A percentile compares a stretch with the other conserved stretches of the same genome.
phyloP scores from a whole-genome alignment of 2,113 vertebrate genomes.

The Myotis yumanensis region DNA sequence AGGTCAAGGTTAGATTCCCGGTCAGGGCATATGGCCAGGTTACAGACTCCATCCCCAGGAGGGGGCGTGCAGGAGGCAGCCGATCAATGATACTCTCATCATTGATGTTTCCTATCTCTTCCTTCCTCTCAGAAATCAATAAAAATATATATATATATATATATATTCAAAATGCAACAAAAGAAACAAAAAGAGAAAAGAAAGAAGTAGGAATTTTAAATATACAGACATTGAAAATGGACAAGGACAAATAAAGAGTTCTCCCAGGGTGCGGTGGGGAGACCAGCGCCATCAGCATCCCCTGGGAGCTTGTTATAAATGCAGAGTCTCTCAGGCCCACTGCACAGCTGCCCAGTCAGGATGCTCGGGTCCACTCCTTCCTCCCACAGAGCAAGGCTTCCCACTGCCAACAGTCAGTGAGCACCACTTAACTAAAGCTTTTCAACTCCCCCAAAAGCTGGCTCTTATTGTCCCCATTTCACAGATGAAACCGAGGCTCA shows the following conservation, averaged over 20 bases:
- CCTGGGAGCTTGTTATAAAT: neutral
- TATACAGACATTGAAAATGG: neutral
- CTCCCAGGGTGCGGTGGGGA: fast-evolving
- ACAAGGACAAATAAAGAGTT: neutral
- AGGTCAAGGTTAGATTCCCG: neutral
- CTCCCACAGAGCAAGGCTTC: neutral
- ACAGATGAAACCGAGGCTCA: neutral
- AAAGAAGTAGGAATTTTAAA: neutral
- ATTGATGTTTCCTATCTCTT: too few species aligned
- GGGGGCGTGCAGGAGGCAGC: neutral
- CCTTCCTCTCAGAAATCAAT: too few species aligned
- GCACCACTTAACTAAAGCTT: neutral
- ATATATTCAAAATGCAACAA: neutral
- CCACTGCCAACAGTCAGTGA: neutral
- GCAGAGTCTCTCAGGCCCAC: neutral
- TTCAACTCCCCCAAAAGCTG: neutral
- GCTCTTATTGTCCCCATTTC: neutral
- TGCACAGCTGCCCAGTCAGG: neutral
- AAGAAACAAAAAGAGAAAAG: neutral
- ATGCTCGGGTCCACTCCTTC: neutral
- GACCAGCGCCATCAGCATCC: neutral
- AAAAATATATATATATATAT: too few species aligned
- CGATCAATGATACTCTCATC: neutral
- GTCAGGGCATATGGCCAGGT: neutral
- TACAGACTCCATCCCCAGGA: neutral